A percentile compares a stretch with the other conserved stretches of the same genome.
phyloP scores from a whole-genome alignment of 1,140 invertebrate genomes.

The Oscheius sp. region DNA sequence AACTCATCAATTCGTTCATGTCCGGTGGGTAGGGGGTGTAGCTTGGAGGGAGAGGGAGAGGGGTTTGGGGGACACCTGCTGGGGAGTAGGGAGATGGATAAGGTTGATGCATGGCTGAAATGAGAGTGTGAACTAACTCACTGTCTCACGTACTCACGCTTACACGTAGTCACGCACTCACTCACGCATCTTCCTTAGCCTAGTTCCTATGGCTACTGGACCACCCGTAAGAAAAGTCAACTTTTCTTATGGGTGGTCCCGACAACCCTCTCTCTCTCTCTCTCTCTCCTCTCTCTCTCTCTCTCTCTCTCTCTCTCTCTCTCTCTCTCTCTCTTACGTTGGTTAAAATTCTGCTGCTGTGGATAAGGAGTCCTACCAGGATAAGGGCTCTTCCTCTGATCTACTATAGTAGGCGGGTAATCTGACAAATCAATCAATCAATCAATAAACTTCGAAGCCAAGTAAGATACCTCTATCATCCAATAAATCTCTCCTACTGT shows the following conservation, averaged over 20 bases:
- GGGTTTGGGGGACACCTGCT: slow-evolving; percentile 25
- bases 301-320: no score
- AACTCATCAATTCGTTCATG: slow-evolving; percentile 7
- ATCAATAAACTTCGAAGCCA: not conserved
- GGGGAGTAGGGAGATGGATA: slow-evolving; percentile 22
- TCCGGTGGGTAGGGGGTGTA: slow-evolving; percentile 29
- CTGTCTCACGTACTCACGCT: no score
- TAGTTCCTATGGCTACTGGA: no score
- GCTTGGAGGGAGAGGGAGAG: slow-evolving; percentile 22
- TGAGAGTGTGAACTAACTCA: no score
- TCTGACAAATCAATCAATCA: not conserved
- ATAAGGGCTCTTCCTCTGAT: not conserved
- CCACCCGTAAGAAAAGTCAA: no score
- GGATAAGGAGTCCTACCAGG: not conserved
- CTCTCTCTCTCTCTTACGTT: no score
- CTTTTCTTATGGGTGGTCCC: not conserved
- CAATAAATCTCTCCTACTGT: slow-evolving; percentile 27
- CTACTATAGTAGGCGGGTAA: not conserved
- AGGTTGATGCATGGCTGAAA: slow-evolving; percentile 14
- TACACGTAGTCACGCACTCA: no score
- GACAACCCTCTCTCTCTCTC: not conserved
- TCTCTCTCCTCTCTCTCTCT: no score
- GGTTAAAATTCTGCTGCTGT: no score
- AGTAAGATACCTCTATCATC: slow-evolving; percentile 1
- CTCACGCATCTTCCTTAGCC: no score